Conservation (phyloP, 2,113 vertebrate genomes). For the Salvelinus fontinalis region DNA sequence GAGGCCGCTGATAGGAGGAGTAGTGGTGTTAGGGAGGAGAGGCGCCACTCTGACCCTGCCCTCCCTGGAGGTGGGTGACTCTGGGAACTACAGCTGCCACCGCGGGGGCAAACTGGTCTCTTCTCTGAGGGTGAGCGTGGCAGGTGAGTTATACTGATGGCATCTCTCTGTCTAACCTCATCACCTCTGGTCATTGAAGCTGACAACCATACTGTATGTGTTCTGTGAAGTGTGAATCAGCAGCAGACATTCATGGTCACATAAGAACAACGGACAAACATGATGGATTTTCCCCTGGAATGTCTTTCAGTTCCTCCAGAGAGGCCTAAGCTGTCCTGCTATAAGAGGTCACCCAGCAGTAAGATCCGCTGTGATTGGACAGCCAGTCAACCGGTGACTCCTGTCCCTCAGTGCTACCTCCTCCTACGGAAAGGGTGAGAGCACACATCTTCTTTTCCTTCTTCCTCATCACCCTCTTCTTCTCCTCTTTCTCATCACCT, state of each 20-base stretch:
- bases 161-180: background rate
- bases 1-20: constrained; percentile 14
- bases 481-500: background rate
- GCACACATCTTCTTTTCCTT: background rate
- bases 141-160: constrained; percentile 58
- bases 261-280: background rate
- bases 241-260: no score
- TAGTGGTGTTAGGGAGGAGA: background rate
- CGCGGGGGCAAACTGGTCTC: constrained; percentile 49
- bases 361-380: constrained; percentile 74
- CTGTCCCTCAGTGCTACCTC: constrained; percentile 57
- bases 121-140: constrained; percentile 56
- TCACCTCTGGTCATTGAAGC: background rate
- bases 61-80: constrained; percentile 42
- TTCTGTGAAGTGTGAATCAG: no score
- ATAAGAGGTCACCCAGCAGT: constrained; percentile 68
- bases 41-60: constrained; percentile 48
- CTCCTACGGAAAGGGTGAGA: constrained; percentile 60
- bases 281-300: background rate
- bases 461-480: background rate
- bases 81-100: constrained; percentile 72
- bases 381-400: constrained; percentile 23
- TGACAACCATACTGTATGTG: no score
- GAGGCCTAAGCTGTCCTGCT: constrained; percentile 60
- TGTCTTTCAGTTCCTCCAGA: constrained; percentile 61